A percentile compares a stretch with the other conserved stretches of the same genome.
These are phyloP conservation scores for Triplophysa siluroides DNA, from an alignment of 2,113 vertebrate species.

Conservation along the genomic window DNA sequence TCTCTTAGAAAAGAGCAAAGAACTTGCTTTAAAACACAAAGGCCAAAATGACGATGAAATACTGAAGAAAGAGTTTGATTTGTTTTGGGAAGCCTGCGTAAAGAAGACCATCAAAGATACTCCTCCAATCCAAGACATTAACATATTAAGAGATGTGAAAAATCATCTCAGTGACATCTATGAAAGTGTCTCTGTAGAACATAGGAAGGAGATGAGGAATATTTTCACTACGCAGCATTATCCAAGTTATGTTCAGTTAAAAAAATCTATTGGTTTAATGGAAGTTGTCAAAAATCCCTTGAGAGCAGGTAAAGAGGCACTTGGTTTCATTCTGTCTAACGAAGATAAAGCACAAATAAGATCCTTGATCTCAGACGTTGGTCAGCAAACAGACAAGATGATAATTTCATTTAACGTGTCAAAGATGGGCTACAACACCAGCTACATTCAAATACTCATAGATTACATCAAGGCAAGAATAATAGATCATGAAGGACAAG, in stretches of 20 bases:
- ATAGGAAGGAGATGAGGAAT: not conserved
- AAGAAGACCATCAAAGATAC: too few relatives aligned
- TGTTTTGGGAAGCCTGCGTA: too few relatives aligned
- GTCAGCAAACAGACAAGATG: not conserved
- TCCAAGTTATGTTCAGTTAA: not conserved
- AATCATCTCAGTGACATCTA: not conserved
- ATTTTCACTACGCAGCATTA: not conserved
- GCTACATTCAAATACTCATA: constrained; percentile 58
- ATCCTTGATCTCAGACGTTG: not conserved
- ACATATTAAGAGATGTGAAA: not conserved
- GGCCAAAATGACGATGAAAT: too few relatives aligned
- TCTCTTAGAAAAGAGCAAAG: not conserved
- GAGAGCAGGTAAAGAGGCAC: not conserved
- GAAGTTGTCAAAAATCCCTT: not conserved
- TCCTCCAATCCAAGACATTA: too few relatives aligned
- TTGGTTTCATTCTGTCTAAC: not conserved
- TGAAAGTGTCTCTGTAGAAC: not conserved
- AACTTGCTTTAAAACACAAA: too few relatives aligned
- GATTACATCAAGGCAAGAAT: constrained; percentile 39
- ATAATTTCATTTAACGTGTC: not conserved
- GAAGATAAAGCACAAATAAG: not conserved
- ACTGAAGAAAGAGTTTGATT: too few relatives aligned
- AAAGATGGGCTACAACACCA: constrained; percentile 28
- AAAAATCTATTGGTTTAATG: not conserved
- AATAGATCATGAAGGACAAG: not conserved